phyloP scores from a whole-genome alignment of 1,140 invertebrate genomes.

The Sitophilus oryzae region DNA sequence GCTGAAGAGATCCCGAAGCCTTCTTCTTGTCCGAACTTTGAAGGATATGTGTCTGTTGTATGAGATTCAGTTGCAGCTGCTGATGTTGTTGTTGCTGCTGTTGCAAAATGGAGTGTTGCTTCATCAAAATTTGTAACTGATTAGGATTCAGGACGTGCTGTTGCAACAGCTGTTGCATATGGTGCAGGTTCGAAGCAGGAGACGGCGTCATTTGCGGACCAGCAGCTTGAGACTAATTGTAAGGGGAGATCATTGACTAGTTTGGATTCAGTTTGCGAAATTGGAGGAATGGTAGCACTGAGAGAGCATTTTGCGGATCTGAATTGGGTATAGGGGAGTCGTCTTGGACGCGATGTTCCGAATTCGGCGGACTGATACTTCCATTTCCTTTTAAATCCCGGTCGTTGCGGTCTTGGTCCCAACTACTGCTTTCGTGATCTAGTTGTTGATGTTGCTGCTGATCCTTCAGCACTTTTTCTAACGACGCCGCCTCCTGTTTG shows the following conservation, averaged over 20 bases:
- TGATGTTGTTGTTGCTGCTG: conserved; percentile 66
- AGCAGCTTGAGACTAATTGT: conserved; percentile 41
- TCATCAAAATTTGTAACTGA: conserved; percentile 59
- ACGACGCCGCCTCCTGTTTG: conserved; percentile 52
- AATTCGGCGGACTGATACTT: conserved; percentile 41
- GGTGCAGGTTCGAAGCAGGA: conserved; percentile 54
- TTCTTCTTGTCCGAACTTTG: conserved; percentile 66
- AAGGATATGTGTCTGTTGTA: conserved; percentile 71
- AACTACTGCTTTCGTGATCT: conserved; percentile 40
- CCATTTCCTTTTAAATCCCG: conserved; percentile 46
- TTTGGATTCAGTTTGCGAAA: conserved; percentile 29
- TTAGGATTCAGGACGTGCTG: conserved; percentile 59
- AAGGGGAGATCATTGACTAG: conserved; percentile 25
- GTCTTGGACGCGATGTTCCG: conserved; percentile 35
- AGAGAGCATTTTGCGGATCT: conserved; percentile 39
- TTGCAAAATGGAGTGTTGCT: conserved; percentile 58
- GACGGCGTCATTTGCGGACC: conserved; percentile 52
- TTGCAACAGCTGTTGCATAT: conserved; percentile 64
- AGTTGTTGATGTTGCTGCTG: conserved; percentile 49
- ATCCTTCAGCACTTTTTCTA: conserved; percentile 56
- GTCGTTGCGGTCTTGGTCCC: conserved; percentile 45
- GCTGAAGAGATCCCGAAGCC: conserved; percentile 59
- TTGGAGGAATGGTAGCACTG: conserved; percentile 35
- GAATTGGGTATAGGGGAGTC: conserved; percentile 36
- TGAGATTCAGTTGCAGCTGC: conserved; percentile 67